phyloP scores from a whole-genome alignment of 2,888 invertebrate species.

The Drosophila recens region DNA sequence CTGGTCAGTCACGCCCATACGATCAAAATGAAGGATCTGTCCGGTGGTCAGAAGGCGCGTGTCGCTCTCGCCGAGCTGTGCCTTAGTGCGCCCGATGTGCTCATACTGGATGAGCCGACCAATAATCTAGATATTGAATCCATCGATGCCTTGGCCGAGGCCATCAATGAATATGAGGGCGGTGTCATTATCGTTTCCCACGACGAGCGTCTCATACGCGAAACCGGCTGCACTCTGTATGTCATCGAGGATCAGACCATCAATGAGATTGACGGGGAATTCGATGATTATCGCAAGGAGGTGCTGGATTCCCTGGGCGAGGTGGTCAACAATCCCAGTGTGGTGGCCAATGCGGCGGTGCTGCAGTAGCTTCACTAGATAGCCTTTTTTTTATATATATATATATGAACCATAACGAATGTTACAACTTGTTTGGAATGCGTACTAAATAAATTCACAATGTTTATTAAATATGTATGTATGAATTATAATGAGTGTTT shows the following conservation, averaged over 20 bases:
- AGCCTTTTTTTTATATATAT: constrained; percentile 14
- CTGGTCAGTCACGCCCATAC: constrained; percentile 98
- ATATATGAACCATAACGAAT: not conserved
- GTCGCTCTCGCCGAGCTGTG: constrained; percentile 99
- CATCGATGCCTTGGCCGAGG: constrained; percentile 99
- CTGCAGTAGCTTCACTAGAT: constrained; percentile 69
- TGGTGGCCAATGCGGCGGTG: constrained; percentile 95
- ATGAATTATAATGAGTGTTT: not conserved
- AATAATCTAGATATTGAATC: constrained; percentile 99
- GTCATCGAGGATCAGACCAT: constrained; percentile 98
- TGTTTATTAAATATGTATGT: constrained; percentile 24
- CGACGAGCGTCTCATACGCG: constrained; percentile 95
- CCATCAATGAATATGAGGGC: constrained; percentile 97
- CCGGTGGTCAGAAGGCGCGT: constrained; percentile 94
- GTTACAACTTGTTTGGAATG: constrained; percentile 32
- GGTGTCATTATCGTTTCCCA: constrained; percentile 95
- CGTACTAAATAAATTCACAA: constrained; percentile 17
- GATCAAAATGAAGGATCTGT: constrained; percentile 97
- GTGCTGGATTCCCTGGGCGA: constrained; percentile 98
- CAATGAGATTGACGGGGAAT: constrained; percentile 98
- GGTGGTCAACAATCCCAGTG: constrained; percentile 95
- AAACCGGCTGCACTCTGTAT: constrained; percentile 97
- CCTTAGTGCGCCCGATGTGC: constrained; percentile 97
- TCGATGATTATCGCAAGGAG: constrained; percentile 99
- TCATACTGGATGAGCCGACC: constrained; percentile 99